Conservation (phyloP, 1,140 invertebrate species). For the Calephelis nemesis region DNA sequence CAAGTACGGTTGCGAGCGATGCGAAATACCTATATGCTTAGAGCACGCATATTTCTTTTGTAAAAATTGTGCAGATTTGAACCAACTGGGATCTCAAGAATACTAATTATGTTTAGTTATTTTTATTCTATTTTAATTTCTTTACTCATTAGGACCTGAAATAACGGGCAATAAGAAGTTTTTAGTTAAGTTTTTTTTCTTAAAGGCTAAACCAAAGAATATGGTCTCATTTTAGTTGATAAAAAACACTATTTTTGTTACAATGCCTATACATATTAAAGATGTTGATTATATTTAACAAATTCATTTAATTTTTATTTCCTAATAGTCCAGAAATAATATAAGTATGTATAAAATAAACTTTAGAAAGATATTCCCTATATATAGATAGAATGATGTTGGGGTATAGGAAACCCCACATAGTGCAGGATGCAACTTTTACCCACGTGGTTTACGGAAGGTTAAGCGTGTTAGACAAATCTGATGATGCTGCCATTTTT, state of each 20-base stretch:
- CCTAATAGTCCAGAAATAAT: slow-evolving; percentile 17
- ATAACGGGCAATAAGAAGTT: slow-evolving; percentile 16
- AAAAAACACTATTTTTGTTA: slow-evolving; percentile 23
- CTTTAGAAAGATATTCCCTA: slow-evolving; percentile 6
- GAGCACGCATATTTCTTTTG: slow-evolving; percentile 27
- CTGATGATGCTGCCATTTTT: too few relatives aligned
- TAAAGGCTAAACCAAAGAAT: slow-evolving; percentile 18
- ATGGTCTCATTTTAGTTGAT: slow-evolving; percentile 14
- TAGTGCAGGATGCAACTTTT: slow-evolving; percentile 20
- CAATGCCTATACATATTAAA: slow-evolving; percentile 17
- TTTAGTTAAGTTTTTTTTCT: slow-evolving; percentile 12
- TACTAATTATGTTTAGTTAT: slow-evolving; percentile 25
- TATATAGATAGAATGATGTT: slow-evolving; percentile 11
- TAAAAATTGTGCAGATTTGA: slow-evolving; percentile 26
- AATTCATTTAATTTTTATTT: slow-evolving; percentile 22
- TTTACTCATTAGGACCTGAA: slow-evolving; percentile 4
- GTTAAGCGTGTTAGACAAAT: too few relatives aligned
- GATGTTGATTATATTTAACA: slow-evolving; percentile 7
- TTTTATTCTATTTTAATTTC: slow-evolving; percentile 14
- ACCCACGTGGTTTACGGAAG: slow-evolving; percentile 18
- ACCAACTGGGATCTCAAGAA: slow-evolving; percentile 32
- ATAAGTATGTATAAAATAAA: slow-evolving; percentile 4
- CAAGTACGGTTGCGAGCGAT: slow-evolving; percentile 22
- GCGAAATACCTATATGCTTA: slow-evolving; percentile 24
- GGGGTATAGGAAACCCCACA: slow-evolving; percentile 19